phyloP scores from a whole-genome alignment of 2,797 vertebrate genomes.

The Pagetopsis macropterus region DNA sequence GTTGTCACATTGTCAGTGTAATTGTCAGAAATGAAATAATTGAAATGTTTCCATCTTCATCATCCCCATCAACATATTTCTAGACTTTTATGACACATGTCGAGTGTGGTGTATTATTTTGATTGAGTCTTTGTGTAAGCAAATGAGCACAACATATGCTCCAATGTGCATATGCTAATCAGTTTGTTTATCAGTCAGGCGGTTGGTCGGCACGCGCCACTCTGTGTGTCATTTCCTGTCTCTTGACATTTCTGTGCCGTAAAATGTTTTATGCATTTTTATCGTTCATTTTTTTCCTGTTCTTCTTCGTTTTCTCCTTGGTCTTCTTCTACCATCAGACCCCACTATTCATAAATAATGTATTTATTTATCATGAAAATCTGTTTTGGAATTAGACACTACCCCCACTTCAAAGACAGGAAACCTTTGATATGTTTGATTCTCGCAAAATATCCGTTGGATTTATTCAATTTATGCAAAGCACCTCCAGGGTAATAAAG shows the following conservation, averaged over 20 bases:
- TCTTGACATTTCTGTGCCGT: slow-evolving; percentile 83
- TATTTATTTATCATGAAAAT: slow-evolving; percentile 90
- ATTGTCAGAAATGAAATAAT: slow-evolving; percentile 82
- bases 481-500: slow-evolving; percentile 87
- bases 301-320: slow-evolving; percentile 66
- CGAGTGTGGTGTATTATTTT: slow-evolving; percentile 74
- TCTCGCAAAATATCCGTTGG: slow-evolving; percentile 81
- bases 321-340: slow-evolving; percentile 64
- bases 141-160: slow-evolving; percentile 83
- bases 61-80: slow-evolving; percentile 78
- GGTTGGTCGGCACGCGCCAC: slow-evolving; percentile 73
- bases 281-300: slow-evolving; percentile 67
- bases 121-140: slow-evolving; percentile 83
- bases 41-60: slow-evolving; percentile 81
- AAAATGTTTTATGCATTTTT: slow-evolving; percentile 88
- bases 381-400: slow-evolving; percentile 88
- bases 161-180: slow-evolving; percentile 79
- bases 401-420: slow-evolving; percentile 88
- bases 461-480: slow-evolving; percentile 91
- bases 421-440: slow-evolving; percentile 90
- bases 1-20: slow-evolving; percentile 75
- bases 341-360: slow-evolving; percentile 87
- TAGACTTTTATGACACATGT: slow-evolving; percentile 72
- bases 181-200: slow-evolving; percentile 80
- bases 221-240: slow-evolving; percentile 80